Evolutionary conservation across 1,140 invertebrate species (phyloP).

Genomic region (Drosophila kikkawai): DNA sequence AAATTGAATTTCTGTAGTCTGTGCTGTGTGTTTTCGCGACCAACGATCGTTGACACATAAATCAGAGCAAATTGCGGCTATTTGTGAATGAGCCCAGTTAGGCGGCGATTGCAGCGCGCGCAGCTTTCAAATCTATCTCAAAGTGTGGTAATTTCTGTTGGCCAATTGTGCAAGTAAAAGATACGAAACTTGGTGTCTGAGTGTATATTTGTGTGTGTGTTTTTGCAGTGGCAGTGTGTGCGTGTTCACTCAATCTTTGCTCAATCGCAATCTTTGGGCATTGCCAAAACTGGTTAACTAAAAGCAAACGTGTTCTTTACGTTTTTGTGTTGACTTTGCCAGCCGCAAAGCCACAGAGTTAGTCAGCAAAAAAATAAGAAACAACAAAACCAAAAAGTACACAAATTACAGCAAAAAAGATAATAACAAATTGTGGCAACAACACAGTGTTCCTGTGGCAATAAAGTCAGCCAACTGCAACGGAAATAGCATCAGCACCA

Average conservation of each 20-base stretch:
- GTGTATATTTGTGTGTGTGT: slow-evolving; percentile 25
- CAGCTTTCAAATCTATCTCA: slow-evolving; percentile 35
- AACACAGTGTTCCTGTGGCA: slow-evolving; percentile 50
- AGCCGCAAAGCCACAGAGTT: slow-evolving; percentile 68
- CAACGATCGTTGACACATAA: slow-evolving; percentile 17
- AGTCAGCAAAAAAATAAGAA: slow-evolving; percentile 48
- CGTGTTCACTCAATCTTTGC: slow-evolving; percentile 72
- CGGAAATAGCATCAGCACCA: background rate
- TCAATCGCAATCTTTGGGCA: slow-evolving; percentile 81
- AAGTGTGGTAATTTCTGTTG: slow-evolving; percentile 59
- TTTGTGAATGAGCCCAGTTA: slow-evolving; percentile 40
- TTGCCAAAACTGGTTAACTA: slow-evolving; percentile 79
- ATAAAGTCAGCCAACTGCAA: slow-evolving; percentile 33
- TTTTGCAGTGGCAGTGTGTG: slow-evolving; percentile 32
- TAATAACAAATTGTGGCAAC: slow-evolving; percentile 46
- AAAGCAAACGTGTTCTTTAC: slow-evolving; percentile 81
- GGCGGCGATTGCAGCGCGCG: slow-evolving; percentile 40
- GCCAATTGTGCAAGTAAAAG: slow-evolving; percentile 74
- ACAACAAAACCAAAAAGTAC: slow-evolving; percentile 24
- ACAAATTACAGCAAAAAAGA: slow-evolving; percentile 34
- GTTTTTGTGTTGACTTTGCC: slow-evolving; percentile 71
- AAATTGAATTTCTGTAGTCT: background rate
- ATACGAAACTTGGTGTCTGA: slow-evolving; percentile 47
- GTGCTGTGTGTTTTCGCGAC: slow-evolving; percentile 5
- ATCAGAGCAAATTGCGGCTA: slow-evolving; percentile 45